phyloP scores from a whole-genome alignment of 2,113 vertebrate species.

The Plectropomus leopardus region DNA sequence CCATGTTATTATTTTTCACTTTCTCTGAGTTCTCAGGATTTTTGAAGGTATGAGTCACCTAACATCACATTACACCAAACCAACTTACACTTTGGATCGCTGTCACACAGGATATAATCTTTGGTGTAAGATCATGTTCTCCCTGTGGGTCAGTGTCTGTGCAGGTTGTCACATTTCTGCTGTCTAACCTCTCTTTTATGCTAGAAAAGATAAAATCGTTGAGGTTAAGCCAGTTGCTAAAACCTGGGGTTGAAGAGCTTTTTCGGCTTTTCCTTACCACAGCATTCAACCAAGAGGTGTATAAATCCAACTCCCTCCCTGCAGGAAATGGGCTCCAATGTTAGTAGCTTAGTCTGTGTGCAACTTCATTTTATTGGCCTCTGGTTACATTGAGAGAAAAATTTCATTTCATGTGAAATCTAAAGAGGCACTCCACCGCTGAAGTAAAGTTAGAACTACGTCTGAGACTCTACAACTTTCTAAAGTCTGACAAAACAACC shows the following conservation, averaged over 20 bases:
- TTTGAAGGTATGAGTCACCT: constrained; percentile 24
- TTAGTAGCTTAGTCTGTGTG: neutral
- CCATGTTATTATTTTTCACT: constrained; percentile 43
- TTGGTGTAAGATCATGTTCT: neutral
- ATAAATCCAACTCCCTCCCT: neutral
- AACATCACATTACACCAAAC: neutral
- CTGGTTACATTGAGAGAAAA: no score
- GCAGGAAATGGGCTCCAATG: neutral
- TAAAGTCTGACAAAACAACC: no score
- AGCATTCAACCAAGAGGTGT: constrained; percentile 4
- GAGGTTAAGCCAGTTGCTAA: neutral
- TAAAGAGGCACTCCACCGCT: no score
- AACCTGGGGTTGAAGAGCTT: neutral
- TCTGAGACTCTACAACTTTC: no score
- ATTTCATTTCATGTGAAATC: no score
- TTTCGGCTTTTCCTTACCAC: neutral
- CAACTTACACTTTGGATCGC: neutral
- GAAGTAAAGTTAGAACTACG: no score
- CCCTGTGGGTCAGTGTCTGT: no score
- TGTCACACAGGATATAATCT: neutral
- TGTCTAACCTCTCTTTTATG: neutral
- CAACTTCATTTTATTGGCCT: no score
- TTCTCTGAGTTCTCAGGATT: constrained; percentile 37
- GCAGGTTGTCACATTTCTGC: neutral
- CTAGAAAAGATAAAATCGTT: neutral